Evolutionary conservation across 2,113 vertebrate genomes (phyloP).

Genomic region (Podarcis muralis): DNA sequence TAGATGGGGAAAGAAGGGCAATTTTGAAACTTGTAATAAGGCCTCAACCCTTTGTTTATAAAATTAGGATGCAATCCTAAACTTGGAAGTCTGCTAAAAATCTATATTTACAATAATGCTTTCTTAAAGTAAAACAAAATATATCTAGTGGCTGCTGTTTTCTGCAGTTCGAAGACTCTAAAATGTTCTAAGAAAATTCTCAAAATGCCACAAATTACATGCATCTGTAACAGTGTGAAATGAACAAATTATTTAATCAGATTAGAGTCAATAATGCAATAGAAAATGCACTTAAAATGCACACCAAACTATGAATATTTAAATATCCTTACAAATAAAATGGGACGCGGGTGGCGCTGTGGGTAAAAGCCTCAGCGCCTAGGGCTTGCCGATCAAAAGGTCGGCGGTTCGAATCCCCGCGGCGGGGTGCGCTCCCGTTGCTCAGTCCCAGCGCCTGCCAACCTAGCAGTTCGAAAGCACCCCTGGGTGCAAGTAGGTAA

Average conservation of each 20-base stretch:
- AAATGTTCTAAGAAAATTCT: background rate
- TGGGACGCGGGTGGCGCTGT: too few relatives aligned
- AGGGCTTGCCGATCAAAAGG: too few relatives aligned
- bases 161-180: background rate
- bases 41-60: background rate
- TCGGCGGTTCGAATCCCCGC: too few relatives aligned
- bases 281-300: accelerated
- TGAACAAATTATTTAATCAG: accelerated
- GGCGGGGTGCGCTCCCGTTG: too few relatives aligned
- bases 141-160: background rate
- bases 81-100: background rate
- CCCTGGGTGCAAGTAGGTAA: too few relatives aligned
- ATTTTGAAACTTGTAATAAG: background rate
- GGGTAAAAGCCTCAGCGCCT: too few relatives aligned
- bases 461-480: too few relatives aligned
- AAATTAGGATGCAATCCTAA: background rate
- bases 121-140: background rate
- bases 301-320: background rate
- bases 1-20: background rate
- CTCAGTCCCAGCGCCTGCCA: too few relatives aligned
- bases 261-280: background rate
- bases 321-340: background rate
- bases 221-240: too few relatives aligned
- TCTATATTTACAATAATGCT: background rate
- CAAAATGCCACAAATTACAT: background rate